Evolutionary conservation across 2,113 vertebrate genomes (phyloP).

Genomic region (Bolborhynchus lineola): DNA sequence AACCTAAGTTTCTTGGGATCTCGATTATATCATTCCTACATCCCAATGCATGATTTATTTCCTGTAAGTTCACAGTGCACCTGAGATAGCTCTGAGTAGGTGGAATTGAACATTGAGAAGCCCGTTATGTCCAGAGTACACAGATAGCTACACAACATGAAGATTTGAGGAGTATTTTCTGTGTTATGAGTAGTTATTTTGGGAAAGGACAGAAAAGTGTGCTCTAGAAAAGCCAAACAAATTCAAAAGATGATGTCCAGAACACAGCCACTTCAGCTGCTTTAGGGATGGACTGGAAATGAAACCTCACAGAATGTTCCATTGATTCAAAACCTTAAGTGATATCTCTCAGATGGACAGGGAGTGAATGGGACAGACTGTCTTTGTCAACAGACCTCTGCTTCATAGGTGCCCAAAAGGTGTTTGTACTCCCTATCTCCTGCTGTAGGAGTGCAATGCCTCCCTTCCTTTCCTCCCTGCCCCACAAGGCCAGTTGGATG

Average conservation of each 20-base stretch:
- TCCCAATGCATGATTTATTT: background rate
- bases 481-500: background rate
- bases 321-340: background rate
- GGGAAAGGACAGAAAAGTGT: background rate
- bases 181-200: fast-evolving
- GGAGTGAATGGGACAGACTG: background rate
- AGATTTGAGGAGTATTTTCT: background rate
- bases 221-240: background rate
- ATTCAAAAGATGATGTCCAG: background rate
- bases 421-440: background rate
- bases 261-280: background rate
- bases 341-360: background rate
- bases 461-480: background rate
- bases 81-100: background rate
- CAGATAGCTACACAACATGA: background rate
- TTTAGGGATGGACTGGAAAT: background rate
- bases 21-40: background rate
- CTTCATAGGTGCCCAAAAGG: background rate
- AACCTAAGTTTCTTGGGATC: background rate
- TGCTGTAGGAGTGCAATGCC: background rate
- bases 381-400: background rate
- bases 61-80: background rate
- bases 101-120: background rate
- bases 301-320: background rate
- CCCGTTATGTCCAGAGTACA: background rate